Evolutionary conservation across 2,888 invertebrate genomes (phyloP), one percentile per base, ranked within the genome.

Genomic region (Campaea margaritaria): DNA sequence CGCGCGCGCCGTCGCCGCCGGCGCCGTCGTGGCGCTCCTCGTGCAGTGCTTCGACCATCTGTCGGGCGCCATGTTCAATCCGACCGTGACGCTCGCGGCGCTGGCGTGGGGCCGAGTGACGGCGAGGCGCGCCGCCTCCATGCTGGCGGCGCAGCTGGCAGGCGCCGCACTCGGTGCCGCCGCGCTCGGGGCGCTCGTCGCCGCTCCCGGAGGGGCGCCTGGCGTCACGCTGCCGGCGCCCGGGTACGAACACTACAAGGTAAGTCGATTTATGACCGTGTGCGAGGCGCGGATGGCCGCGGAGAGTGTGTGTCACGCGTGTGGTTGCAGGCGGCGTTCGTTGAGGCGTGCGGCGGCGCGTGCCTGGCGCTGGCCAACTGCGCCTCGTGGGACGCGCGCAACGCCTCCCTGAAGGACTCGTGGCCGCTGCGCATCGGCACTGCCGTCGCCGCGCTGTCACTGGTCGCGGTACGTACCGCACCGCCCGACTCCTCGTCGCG

Each of bases 41-140:
- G 94, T 96, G 64, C 95, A 95, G 94, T 94, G 94, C 67, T 94
- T 96, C 70, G 96, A 95, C 44, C 96, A 96, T 82, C 91, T 96
- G 15, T 96, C 96, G 21, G 96, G 96, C 48, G 95, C 96, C 10
- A 95, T 96, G 81, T 74, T 96, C 64, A 96, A 96, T 87, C 96
- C 96, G 10, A 93, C 95, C 11, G 96, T 96, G 50, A 95, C 96
- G 21, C 83, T 95, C 49, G 95, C 95, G 21, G 94, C 95, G 15
- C 91, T 93, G 52, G 75, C 95, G 68, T 79, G 93, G 66, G 93
- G 94, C 9, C 82, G 93, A 56, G 80, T 94, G 62, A 76, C 87
- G 31, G 79, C 90, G 67, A 87, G 93, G 93, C 93, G 10, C 79
- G 92, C 2, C 75, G 94, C 41, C 36, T 95, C 94, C 69, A 94